phyloP scores from a whole-genome alignment of 2,113 vertebrate genomes.

The Corythornis madagascariensis region DNA sequence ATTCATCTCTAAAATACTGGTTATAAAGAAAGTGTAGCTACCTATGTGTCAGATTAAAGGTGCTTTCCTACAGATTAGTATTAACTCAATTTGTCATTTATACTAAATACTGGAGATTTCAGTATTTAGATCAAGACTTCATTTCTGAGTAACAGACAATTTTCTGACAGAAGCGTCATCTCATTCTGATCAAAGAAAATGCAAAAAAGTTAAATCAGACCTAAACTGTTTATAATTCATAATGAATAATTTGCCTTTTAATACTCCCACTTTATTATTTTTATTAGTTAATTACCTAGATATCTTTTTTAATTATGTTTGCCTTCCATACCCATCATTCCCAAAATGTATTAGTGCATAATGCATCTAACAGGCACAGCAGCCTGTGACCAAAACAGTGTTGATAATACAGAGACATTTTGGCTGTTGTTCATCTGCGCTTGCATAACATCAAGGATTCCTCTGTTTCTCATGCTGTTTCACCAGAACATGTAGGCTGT shows the following conservation, averaged over 20 bases:
- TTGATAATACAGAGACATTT: not conserved
- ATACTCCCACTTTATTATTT: not conserved
- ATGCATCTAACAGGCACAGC: not conserved
- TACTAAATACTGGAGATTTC: not conserved
- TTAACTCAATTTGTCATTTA: not conserved
- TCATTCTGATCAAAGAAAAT: constrained; percentile 12
- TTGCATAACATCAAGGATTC: rapidly evolving
- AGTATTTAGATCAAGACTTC: not conserved
- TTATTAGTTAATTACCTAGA: not conserved
- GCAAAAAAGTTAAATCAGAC: not conserved
- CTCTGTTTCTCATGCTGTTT: not conserved
- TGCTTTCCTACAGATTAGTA: not conserved
- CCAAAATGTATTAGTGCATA: not conserved
- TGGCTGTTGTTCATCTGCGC: not conserved
- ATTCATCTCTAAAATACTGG: not conserved
- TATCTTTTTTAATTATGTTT: constrained; percentile 5
- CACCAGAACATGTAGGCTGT: rapidly evolving
- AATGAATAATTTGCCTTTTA: not conserved
- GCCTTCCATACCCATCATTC: not conserved
- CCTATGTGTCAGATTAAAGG: not conserved
- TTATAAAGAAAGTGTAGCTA: not conserved
- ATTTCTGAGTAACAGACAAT: not conserved
- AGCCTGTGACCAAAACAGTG: not conserved
- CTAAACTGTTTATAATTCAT: not conserved
- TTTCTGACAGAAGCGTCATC: not conserved